Evolutionary conservation across 2,797 vertebrate species (phyloP).

Genomic region (Phalanger gymnotis): DNA sequence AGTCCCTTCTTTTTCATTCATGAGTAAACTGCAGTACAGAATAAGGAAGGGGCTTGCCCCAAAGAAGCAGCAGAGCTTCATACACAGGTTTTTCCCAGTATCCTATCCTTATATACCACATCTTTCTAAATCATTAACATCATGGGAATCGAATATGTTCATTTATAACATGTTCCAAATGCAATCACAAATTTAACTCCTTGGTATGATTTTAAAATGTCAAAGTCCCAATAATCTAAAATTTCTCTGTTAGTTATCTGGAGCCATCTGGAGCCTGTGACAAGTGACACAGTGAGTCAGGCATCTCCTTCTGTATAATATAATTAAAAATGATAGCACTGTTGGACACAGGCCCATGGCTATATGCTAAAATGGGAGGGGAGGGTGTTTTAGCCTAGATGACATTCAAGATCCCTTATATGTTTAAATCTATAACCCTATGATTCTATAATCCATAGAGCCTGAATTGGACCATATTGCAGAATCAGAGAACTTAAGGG

Average conservation of each 20-base stretch:
- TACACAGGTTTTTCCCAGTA: neutral
- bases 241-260: neutral
- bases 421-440: neutral
- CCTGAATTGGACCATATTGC: neutral
- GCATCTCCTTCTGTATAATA: neutral
- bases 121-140: neutral
- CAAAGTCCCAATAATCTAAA: constrained; percentile 52
- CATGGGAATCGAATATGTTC: neutral
- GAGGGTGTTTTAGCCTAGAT: neutral
- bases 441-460: neutral
- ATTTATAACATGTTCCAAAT: constrained; percentile 49
- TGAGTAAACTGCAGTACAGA: neutral
- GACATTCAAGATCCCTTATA: neutral
- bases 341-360: neutral
- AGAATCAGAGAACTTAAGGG: neutral
- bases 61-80: neutral
- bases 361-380: neutral
- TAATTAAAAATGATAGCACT: neutral
- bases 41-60: neutral
- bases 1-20: neutral
- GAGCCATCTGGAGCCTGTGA: neutral
- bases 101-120: neutral
- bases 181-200: constrained; percentile 25
- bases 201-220: constrained; percentile 62
- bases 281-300: neutral